These are phyloP conservation scores for Proisotoma minuta DNA, from an alignment of 2,888 invertebrate genomes.

Conservation along the genomic window DNA sequence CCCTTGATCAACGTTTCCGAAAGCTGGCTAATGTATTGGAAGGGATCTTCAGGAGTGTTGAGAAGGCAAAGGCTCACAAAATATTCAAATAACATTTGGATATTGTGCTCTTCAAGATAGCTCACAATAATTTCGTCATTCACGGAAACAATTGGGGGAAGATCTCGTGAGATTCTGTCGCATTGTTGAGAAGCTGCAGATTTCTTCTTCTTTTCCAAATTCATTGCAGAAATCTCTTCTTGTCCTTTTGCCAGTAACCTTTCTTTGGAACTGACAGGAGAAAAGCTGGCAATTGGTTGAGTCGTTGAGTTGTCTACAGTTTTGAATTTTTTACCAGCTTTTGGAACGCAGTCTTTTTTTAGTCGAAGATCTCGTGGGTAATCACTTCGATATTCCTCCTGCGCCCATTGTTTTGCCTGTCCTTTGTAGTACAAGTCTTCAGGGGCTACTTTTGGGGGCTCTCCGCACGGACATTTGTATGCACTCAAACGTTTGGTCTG, in stretches of 20 bases:
- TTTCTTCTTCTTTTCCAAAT: neutral
- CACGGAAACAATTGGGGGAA: conserved; percentile 26
- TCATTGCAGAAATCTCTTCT: neutral
- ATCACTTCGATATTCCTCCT: conserved; percentile 19
- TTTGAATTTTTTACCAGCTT: neutral
- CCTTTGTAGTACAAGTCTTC: neutral
- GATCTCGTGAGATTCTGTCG: conserved; percentile 8
- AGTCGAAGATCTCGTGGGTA: conserved; percentile 24
- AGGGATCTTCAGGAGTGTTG: conserved; percentile 22
- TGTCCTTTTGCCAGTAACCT: neutral
- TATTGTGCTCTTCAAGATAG: conserved; percentile 28
- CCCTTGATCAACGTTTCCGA: conserved; percentile 23
- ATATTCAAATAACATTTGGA: conserved; percentile 36
- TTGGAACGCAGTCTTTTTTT: conserved; percentile 13
- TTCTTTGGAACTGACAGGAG: conserved; percentile 10
- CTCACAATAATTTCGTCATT: conserved; percentile 27
- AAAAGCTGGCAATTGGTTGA: conserved; percentile 22
- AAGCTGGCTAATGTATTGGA: conserved; percentile 20
- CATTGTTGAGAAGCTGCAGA: neutral
- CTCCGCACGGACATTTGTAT: neutral
- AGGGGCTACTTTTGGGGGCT: neutral
- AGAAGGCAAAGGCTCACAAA: conserved; percentile 27
- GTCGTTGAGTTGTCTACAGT: conserved; percentile 18
- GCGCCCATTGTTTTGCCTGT: neutral
- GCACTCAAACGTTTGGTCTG: neutral